Conservation (phyloP, 2,888 invertebrate species). For the Sceliomorpha sp. region DNA sequence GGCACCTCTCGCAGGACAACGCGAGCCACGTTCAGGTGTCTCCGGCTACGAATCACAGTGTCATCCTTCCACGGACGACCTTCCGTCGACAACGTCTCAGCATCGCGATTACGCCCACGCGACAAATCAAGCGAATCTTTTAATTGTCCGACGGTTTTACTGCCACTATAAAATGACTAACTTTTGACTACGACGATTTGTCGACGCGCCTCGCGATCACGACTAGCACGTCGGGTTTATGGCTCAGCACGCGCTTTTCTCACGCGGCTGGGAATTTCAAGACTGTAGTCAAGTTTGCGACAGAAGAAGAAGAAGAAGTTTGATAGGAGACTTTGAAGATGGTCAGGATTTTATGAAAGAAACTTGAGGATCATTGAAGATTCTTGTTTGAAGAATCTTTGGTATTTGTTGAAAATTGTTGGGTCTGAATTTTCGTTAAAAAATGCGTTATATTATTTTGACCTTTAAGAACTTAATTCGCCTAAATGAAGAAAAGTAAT, state of each 20-base stretch:
- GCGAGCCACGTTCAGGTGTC: conserved; percentile 52
- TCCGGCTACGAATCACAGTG: conserved; percentile 21
- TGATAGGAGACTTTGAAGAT: too few relatives aligned
- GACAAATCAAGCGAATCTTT: conserved; percentile 68
- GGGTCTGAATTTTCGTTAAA: too few relatives aligned
- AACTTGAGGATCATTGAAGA: too few relatives aligned
- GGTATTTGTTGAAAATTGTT: too few relatives aligned
- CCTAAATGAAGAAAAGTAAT: too few relatives aligned
- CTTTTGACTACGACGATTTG: conserved; percentile 58
- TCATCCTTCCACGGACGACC: conserved; percentile 32
- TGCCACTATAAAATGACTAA: conserved; percentile 71
- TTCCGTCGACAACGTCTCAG: conserved; percentile 9
- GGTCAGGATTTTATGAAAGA: too few relatives aligned
- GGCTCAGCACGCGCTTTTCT: conserved; percentile 47
- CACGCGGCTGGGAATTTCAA: conserved; percentile 54
- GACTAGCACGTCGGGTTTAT: conserved; percentile 54
- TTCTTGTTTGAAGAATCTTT: too few relatives aligned
- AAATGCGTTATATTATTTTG: too few relatives aligned
- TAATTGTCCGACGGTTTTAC: conserved; percentile 74
- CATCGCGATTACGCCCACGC: conserved; percentile 63
- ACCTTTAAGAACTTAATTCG: too few relatives aligned
- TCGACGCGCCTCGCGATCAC: conserved; percentile 55
- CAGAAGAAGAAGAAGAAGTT: too few relatives aligned
- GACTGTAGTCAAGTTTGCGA: too few relatives aligned
- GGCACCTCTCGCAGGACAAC: conserved; percentile 62